Evolutionary conservation across 2,113 vertebrate genomes (phyloP).

Genomic region (Microcebus lehilahytsara): DNA sequence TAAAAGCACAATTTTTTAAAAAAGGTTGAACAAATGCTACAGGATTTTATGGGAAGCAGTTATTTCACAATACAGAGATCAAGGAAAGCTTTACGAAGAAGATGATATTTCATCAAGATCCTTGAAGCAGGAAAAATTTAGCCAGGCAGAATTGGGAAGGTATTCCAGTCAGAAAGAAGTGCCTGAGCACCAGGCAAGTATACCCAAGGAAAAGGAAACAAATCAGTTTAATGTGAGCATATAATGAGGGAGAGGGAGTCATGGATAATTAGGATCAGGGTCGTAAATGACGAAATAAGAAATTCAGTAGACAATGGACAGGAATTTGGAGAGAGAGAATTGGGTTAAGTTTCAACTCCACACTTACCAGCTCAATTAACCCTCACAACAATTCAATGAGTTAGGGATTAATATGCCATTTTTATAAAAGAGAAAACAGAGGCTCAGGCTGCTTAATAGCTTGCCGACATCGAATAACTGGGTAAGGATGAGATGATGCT

Average conservation of each 20-base stretch:
- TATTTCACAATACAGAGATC: not conserved
- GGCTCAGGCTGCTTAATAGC: not conserved
- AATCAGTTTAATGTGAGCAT: not conserved
- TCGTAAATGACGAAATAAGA: conserved; percentile 24
- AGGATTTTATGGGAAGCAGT: not conserved
- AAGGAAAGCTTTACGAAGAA: not conserved
- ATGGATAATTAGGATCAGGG: not conserved
- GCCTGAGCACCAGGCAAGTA: not conserved
- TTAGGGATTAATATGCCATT: not conserved
- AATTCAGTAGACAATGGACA: not conserved
- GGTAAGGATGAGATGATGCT: not conserved
- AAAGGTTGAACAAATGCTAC: not conserved
- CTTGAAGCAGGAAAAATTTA: not conserved
- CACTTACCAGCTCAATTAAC: not conserved
- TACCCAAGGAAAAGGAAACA: not conserved
- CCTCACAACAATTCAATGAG: not conserved
- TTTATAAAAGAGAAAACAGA: conserved; percentile 8
- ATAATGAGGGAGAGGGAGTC: not conserved
- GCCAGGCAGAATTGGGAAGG: not conserved
- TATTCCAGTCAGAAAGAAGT: not conserved
- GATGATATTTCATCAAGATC: not conserved
- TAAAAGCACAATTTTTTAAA: not conserved
- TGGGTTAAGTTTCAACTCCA: conserved; percentile 5
- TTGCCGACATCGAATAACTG: not conserved
- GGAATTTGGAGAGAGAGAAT: conserved; percentile 1